Percentiles rank a stretch among this genome's conserved stretches.
phyloP scores from a whole-genome alignment of 2,797 vertebrate species.

The Todus mexicanus region DNA sequence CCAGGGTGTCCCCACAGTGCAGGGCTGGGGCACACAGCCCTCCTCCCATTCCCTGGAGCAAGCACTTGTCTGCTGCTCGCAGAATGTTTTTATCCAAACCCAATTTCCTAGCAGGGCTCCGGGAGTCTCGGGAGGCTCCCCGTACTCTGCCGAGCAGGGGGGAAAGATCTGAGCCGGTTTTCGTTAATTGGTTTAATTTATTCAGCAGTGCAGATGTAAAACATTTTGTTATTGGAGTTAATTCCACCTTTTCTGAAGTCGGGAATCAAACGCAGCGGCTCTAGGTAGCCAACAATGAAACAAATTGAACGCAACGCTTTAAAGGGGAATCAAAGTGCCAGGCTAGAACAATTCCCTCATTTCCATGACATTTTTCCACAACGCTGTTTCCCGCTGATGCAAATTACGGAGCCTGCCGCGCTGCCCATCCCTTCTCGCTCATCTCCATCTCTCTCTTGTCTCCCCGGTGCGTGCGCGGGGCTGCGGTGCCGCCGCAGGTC shows the following conservation, averaged over 20 bases:
- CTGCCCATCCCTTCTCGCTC: background rate
- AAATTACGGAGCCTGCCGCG: slow-evolving; percentile 60
- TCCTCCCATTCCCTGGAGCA: background rate
- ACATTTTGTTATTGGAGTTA: slow-evolving; percentile 72
- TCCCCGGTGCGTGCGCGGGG: background rate
- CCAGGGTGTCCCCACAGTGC: background rate
- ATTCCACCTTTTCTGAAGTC: slow-evolving; percentile 54
- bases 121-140: background rate
- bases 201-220: slow-evolving; percentile 57
- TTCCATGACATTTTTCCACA: slow-evolving; percentile 66
- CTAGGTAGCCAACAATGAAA: slow-evolving; percentile 76
- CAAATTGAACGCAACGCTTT: slow-evolving; percentile 72
- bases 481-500: slow-evolving; percentile 51
- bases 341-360: slow-evolving; percentile 71
- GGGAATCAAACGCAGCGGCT: slow-evolving; percentile 41
- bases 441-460: background rate
- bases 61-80: background rate
- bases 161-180: slow-evolving; percentile 19
- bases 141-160: background rate
- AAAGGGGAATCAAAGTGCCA: slow-evolving; percentile 59
- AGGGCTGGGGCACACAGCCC: background rate
- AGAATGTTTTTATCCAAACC: slow-evolving; percentile 17
- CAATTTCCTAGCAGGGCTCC: slow-evolving; percentile 3
- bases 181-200: slow-evolving; percentile 76
- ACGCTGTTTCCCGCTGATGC: slow-evolving; percentile 64